Base-by-base conservation (phyloP, 64 coral and sea anemone genomes). In the Actinia tenebrosa region DNA sequence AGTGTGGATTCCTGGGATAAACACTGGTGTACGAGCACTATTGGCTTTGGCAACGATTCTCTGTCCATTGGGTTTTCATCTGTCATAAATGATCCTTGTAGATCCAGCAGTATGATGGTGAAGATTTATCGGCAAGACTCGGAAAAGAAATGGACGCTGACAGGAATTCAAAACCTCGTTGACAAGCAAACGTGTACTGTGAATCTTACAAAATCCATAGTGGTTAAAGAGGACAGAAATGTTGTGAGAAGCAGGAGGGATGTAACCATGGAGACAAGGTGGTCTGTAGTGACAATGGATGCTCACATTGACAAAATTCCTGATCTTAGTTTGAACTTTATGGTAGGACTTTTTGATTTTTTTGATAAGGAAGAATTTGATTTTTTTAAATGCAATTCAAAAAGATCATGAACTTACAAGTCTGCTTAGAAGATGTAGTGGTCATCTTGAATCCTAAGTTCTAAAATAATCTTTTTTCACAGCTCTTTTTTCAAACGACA, bases 21-120 rank as follows among this genome's bases (percentile, higher is more conserved):
- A 59, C 83, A 85, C 56, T 61, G 83, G 83, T 85, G 83, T 64
- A 27, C 56, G 43, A 64, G 10, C 42, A 59, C 50, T 45, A 62
- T 85, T 56, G 83, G 83, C 20, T 53, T 30, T 27, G 56, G 50
- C 8, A 55, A 85, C 9, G 25, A 85, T 16, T 44, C 83, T 61
- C 83, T 85, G 45, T 15, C 3, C 10, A 58, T 85, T 85, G 56
- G 83, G 7, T 85, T 85, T 55, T 85, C 83, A 43, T 85, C 83
- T 11, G 37, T 14, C 2, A 17, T 85, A 2, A 42, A 8, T 64
- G 55, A 85, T 61, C 55, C 53, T 44, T 85, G 83, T 64, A 16
- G 83, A 3, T 62, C 55, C 0, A 45, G 10, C 45, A 85, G 55
- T 19, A 43, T 85, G 26, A 17, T 7, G 8, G 56, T 85, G 4